Evolutionary conservation across 1,140 invertebrate species (phyloP).

Genomic region (Polyergus mexicanus): DNA sequence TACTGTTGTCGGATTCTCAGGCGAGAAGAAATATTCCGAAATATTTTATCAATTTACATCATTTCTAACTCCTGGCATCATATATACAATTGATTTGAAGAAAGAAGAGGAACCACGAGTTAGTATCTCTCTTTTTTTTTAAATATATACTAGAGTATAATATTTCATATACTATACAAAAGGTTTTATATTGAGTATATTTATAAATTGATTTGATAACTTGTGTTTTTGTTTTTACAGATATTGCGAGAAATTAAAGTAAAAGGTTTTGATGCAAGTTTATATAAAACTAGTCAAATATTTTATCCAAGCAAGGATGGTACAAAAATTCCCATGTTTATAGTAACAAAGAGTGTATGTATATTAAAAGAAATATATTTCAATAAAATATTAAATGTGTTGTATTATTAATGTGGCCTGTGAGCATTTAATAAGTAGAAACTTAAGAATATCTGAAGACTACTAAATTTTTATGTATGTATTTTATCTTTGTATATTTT

Average conservation of each 20-base stretch:
- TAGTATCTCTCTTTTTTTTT: conserved; percentile 71
- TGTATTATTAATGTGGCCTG: conserved; percentile 32
- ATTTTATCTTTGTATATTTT: conserved; percentile 36
- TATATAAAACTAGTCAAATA: conserved; percentile 95
- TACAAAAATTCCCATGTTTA: conserved; percentile 99
- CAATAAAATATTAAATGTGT: conserved; percentile 38
- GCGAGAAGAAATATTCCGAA: conserved; percentile 94
- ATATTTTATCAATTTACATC: conserved; percentile 98
- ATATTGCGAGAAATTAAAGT: conserved; percentile 94
- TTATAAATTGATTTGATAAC: background rate
- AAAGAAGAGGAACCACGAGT: conserved; percentile 90
- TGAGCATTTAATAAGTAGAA: background rate
- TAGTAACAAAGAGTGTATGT: conserved; percentile 93
- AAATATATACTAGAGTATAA: conserved; percentile 9
- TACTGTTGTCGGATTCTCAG: conserved; percentile 94
- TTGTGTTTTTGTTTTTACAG: conserved; percentile 83
- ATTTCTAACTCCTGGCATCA: conserved; percentile 96
- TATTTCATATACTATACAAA: background rate
- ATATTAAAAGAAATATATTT: conserved; percentile 33
- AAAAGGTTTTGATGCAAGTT: conserved; percentile 92
- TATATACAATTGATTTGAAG: conserved; percentile 95
- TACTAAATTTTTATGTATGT: conserved; percentile 11
- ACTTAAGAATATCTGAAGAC: conserved; percentile 5
- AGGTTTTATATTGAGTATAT: conserved; percentile 57
- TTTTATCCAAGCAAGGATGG: conserved; percentile 98